A percentile compares a stretch with the other conserved stretches of the same genome.
phyloP scores from a whole-genome alignment of 2,888 invertebrate genomes.

The Dynastes grantii region DNA sequence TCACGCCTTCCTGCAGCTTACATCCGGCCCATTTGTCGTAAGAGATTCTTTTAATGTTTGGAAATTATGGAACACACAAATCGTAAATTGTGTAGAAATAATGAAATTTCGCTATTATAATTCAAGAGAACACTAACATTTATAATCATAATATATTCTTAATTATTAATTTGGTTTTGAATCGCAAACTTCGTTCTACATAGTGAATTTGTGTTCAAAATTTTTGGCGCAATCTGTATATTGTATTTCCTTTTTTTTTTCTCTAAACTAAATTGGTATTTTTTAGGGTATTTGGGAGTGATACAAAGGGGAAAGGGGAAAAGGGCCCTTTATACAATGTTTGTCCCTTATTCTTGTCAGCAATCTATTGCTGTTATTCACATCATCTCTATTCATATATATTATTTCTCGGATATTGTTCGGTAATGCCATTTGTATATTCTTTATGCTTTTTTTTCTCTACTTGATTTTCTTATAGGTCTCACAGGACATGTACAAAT shows the following conservation, averaged over 20 bases:
- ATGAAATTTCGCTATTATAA: too few relatives aligned
- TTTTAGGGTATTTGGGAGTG: conserved; percentile 77
- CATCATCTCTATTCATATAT: conserved; percentile 71
- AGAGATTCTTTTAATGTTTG: conserved; percentile 63
- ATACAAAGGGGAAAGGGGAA: too few relatives aligned
- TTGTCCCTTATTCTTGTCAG: conserved; percentile 71
- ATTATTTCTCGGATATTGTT: conserved; percentile 72
- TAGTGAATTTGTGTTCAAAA: too few relatives aligned
- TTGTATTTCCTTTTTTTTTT: not conserved
- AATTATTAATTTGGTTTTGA: too few relatives aligned
- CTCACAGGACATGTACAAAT: conserved; percentile 79
- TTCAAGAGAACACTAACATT: too few relatives aligned
- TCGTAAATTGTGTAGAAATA: too few relatives aligned
- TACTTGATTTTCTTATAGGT: conserved; percentile 67
- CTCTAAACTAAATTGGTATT: not conserved
- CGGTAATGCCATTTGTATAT: conserved; percentile 66
- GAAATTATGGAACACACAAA: not conserved
- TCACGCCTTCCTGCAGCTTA: conserved; percentile 75
- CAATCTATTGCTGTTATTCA: conserved; percentile 71
- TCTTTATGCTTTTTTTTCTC: not conserved
- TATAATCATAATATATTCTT: too few relatives aligned
- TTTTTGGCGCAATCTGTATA: not conserved
- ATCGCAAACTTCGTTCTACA: too few relatives aligned
- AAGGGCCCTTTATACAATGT: conserved; percentile 69
- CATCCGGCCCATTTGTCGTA: conserved; percentile 76